A percentile compares a stretch with the other conserved stretches of the same genome.
phyloP scores from a whole-genome alignment of 2,113 vertebrate species.

The Apus apus region DNA sequence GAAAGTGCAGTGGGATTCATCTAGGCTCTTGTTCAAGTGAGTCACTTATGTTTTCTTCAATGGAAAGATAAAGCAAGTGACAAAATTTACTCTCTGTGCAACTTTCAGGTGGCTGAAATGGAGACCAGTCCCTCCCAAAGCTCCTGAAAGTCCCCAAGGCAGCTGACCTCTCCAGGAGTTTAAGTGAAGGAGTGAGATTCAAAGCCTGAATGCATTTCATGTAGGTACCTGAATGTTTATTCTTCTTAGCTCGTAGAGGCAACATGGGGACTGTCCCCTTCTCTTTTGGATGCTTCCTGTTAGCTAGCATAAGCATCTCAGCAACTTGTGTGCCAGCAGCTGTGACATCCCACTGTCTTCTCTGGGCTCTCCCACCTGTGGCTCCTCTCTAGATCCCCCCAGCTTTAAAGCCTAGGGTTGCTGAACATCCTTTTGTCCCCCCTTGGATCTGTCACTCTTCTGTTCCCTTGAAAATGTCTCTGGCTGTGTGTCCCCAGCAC shows the following conservation, averaged over 20 bases:
- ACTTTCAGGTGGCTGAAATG: not conserved
- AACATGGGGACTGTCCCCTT: not conserved
- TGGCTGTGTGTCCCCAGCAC: not conserved
- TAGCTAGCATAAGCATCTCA: not conserved
- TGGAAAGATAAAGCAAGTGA: accelerated
- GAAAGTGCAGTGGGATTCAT: not conserved
- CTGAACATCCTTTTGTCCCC: not conserved
- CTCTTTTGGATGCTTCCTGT: not conserved
- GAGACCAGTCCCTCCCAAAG: not conserved
- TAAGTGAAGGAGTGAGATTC: not conserved
- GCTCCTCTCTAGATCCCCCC: not conserved
- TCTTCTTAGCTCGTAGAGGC: not conserved
- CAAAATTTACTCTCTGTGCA: not conserved
- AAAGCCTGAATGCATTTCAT: not conserved
- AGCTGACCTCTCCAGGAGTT: accelerated
- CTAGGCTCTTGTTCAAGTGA: not conserved
- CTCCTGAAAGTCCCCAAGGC: not conserved
- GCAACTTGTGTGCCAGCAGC: not conserved
- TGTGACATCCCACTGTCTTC: not conserved
- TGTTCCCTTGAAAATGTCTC: not conserved
- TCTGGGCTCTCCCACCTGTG: not conserved
- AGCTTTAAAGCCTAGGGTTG: not conserved
- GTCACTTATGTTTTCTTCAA: not conserved
- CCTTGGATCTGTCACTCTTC: not conserved
- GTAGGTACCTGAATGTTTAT: not conserved